phyloP scores from a whole-genome alignment of 2,113 vertebrate genomes.

The Platichthys flesus region DNA sequence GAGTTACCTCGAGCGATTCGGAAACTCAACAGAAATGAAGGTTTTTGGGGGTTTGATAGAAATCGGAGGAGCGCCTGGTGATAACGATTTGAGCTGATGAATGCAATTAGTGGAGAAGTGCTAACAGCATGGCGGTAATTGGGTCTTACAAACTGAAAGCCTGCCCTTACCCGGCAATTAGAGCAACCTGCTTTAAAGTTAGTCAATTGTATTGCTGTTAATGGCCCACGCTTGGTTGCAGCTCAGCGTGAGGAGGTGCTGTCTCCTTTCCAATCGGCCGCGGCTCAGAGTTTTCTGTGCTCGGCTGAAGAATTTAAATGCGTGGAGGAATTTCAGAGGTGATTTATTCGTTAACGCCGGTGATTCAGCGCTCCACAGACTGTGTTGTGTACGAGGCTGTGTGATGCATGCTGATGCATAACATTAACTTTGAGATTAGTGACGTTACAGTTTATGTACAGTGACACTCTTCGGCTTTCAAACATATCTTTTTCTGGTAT shows the following conservation, averaged over 20 bases:
- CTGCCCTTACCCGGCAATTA: conserved; percentile 76
- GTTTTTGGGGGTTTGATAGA: conserved; percentile 69
- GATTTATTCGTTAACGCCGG: conserved; percentile 43
- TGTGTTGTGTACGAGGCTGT: conserved; percentile 20
- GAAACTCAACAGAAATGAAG: conserved; percentile 68
- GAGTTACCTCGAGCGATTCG: conserved; percentile 68
- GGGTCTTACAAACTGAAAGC: conserved; percentile 72
- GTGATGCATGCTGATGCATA: conserved; percentile 1
- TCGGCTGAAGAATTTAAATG: conserved; percentile 32
- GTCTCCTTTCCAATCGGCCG: conserved; percentile 48
- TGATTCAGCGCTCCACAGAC: conserved; percentile 47
- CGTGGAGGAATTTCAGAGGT: conserved; percentile 37
- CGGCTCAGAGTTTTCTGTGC: conserved; percentile 6
- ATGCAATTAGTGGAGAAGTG: conserved; percentile 80
- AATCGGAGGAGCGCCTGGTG: conserved; percentile 65
- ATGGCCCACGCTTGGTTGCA: conserved; percentile 68
- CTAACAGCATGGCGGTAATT: conserved; percentile 79
- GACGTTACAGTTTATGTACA: too few species aligned
- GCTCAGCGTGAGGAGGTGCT: conserved; percentile 34
- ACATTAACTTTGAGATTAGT: background rate
- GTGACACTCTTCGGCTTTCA: too few species aligned
- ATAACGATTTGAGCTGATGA: conserved; percentile 80
- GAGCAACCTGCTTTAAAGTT: conserved; percentile 74
- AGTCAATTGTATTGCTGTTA: conserved; percentile 74
- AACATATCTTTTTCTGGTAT: too few species aligned